These are phyloP conservation scores for Drosophila fulvimacula DNA, from an alignment of 2,888 invertebrate species.

Conservation along the genomic window DNA sequence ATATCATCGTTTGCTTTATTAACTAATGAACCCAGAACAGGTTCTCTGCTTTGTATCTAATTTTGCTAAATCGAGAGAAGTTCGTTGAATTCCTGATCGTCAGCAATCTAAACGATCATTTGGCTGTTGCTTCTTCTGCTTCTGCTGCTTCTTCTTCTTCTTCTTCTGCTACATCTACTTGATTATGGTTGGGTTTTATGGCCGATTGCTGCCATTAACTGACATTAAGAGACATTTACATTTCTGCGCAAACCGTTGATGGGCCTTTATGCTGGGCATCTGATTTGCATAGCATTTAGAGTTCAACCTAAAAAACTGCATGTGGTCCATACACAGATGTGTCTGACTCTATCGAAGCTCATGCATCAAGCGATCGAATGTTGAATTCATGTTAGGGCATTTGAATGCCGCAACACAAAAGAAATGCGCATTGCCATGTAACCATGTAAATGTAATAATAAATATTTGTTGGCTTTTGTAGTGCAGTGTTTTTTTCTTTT, in stretches of 20 bases:
- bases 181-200: constrained; percentile 28
- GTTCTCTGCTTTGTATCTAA: constrained; percentile 33
- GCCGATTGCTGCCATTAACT: constrained; percentile 32
- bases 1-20: constrained; percentile 21
- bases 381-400: constrained; percentile 36
- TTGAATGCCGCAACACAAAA: constrained; percentile 41
- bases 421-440: constrained; percentile 58
- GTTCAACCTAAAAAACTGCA: constrained; percentile 18
- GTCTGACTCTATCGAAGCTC: neutral
- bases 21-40: constrained; percentile 51
- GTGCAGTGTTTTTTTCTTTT: constrained; percentile 18
- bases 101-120: neutral
- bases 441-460: constrained; percentile 72
- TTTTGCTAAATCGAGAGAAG: constrained; percentile 23
- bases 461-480: constrained; percentile 75
- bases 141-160: neutral
- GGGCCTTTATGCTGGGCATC: constrained; percentile 14
- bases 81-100: constrained; percentile 11
- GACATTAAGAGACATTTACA: constrained; percentile 40
- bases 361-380: constrained; percentile 2
- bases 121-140: neutral
- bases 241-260: constrained; percentile 31
- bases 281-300: constrained; percentile 36
- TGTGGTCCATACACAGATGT: constrained; percentile 7
- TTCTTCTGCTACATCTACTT: neutral